Evolutionary conservation across 2,888 invertebrate genomes (phyloP).

Genomic region (Macaria liturata): DNA sequence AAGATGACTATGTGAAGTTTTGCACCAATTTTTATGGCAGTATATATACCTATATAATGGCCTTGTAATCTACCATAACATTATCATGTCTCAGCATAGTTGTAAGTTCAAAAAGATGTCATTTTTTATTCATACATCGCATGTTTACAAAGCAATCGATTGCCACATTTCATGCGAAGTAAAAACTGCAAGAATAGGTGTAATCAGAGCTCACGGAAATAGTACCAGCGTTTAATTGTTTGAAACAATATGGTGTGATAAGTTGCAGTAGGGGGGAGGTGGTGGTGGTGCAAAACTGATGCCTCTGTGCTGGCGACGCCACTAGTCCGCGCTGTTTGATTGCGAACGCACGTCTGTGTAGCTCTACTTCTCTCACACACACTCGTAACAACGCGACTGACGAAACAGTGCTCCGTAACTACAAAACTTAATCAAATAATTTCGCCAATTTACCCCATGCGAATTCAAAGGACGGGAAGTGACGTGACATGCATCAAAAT

Average conservation of each 20-base stretch:
- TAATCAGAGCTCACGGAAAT: constrained; percentile 10
- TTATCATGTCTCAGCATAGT: no score
- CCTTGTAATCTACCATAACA: no score
- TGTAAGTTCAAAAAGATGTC: no score
- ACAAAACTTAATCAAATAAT: constrained; percentile 1
- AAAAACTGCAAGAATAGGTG: constrained; percentile 2
- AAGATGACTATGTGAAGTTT: no score
- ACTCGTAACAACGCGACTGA: constrained; percentile 11
- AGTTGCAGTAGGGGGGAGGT: constrained; percentile 12
- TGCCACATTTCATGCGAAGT: constrained; percentile 15
- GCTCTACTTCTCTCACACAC: neutral
- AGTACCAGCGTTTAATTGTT: constrained; percentile 11
- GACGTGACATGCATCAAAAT: constrained; percentile 65
- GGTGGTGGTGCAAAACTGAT: constrained; percentile 23
- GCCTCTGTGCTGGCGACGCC: constrained; percentile 1
- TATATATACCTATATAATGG: no score
- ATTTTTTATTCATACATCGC: neutral
- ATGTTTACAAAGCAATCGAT: constrained; percentile 7
- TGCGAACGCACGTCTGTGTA: constrained; percentile 9
- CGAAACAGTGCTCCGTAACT: constrained; percentile 8
- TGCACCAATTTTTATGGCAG: no score
- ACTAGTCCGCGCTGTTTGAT: constrained; percentile 14
- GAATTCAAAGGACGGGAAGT: constrained; percentile 57
- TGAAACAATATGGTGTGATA: constrained; percentile 22
- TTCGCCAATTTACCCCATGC: constrained; percentile 45